Conservation (phyloP, 2,113 vertebrate genomes). For the Tautogolabrus adspersus region DNA sequence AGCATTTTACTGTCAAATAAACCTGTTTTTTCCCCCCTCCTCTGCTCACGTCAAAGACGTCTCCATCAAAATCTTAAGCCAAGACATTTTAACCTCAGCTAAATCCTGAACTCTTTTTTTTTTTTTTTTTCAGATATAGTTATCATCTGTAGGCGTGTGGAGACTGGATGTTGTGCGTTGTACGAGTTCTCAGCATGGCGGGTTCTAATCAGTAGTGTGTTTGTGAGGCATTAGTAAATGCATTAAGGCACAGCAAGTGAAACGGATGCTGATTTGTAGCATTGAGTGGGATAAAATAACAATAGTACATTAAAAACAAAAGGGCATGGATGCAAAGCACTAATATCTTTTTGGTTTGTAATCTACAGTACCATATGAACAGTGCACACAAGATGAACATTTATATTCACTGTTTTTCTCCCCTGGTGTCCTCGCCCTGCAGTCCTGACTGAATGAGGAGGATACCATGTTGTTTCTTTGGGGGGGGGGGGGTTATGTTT, state of each 20-base stretch:
- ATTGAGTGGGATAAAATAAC: slow-evolving; percentile 47
- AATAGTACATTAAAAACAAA: not conserved
- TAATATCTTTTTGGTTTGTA: slow-evolving; percentile 64
- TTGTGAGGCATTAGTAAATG: slow-evolving; percentile 77
- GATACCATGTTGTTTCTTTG: not conserved
- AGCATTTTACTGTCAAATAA: slow-evolving; percentile 47
- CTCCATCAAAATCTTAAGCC: not conserved
- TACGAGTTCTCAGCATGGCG: slow-evolving; percentile 39
- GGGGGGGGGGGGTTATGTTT: slow-evolving; percentile 19
- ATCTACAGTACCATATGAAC: slow-evolving; percentile 55
- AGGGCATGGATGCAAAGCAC: slow-evolving; percentile 53
- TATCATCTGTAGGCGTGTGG: slow-evolving; percentile 33
- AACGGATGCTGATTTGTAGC: slow-evolving; percentile 61
- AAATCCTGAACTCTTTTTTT: slow-evolving; percentile 7
- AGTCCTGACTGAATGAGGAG: not conserved
- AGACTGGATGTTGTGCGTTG: slow-evolving; percentile 32
- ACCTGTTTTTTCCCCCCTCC: slow-evolving; percentile 1
- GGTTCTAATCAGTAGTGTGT: slow-evolving; percentile 69
- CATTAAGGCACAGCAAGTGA: slow-evolving; percentile 87
- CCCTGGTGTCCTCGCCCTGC: slow-evolving; percentile 12
- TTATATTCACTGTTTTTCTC: slow-evolving; percentile 29
- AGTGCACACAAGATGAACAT: slow-evolving; percentile 51
- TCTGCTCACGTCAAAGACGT: slow-evolving; percentile 14
- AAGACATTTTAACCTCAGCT: slow-evolving; percentile 1
- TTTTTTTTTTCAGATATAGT: not conserved